phyloP scores from a whole-genome alignment of 1,140 invertebrate species.

The Arion vulgaris region DNA sequence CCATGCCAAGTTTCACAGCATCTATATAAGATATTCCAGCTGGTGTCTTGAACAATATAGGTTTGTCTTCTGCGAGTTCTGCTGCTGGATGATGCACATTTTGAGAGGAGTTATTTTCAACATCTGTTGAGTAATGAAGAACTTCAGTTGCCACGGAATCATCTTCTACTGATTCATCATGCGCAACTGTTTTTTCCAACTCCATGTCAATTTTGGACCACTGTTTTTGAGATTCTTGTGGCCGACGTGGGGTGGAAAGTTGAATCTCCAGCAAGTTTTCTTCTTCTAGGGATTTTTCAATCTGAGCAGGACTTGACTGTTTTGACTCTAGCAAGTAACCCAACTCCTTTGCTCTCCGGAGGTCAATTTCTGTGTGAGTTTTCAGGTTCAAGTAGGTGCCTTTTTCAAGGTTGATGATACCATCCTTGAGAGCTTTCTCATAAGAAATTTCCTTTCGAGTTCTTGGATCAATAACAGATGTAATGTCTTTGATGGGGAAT shows the following conservation, averaged over 20 bases:
- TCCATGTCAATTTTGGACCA: slow-evolving; percentile 65
- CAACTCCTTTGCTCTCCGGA: slow-evolving; percentile 63
- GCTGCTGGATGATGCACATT: neutral
- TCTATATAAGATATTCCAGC: slow-evolving; percentile 62
- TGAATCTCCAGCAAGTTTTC: slow-evolving; percentile 36
- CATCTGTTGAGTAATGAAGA: slow-evolving; percentile 63
- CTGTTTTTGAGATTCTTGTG: slow-evolving; percentile 42
- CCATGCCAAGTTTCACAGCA: slow-evolving; percentile 79
- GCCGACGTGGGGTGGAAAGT: slow-evolving; percentile 33
- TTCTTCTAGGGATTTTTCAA: slow-evolving; percentile 58
- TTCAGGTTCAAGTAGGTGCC: slow-evolving; percentile 85
- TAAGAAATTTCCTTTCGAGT: slow-evolving; percentile 83
- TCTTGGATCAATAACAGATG: slow-evolving; percentile 81
- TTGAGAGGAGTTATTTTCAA: slow-evolving; percentile 47
- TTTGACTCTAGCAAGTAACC: slow-evolving; percentile 66
- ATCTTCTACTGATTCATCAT: slow-evolving; percentile 44
- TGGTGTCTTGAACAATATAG: neutral
- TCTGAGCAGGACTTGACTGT: slow-evolving; percentile 57
- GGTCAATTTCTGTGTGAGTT: slow-evolving; percentile 77
- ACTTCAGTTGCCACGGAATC: slow-evolving; percentile 53
- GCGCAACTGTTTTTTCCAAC: slow-evolving; percentile 58
- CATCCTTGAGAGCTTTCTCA: slow-evolving; percentile 76
- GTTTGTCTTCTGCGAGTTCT: neutral
- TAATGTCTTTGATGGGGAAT: slow-evolving; percentile 77
- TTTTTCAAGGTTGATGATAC: slow-evolving; percentile 86